Conservation (phyloP, 1,140 invertebrate genomes). For the Drosophila saltans region DNA sequence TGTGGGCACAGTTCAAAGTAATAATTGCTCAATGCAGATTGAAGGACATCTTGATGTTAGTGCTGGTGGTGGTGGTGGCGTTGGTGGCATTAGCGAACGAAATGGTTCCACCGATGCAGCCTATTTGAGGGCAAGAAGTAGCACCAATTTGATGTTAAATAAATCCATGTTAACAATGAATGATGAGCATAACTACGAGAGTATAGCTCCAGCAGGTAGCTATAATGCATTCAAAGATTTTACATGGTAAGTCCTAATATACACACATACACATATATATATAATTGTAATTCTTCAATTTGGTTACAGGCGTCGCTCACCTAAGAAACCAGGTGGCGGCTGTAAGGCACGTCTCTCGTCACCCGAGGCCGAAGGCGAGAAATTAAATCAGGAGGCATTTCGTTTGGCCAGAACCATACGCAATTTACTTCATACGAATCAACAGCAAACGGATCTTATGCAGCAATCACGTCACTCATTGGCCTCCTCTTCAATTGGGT, state of each 20-base stretch:
- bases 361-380: conserved; percentile 85
- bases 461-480: conserved; percentile 70
- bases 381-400: conserved; percentile 88
- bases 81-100: background rate
- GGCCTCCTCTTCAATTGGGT: conserved; percentile 20
- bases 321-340: conserved; percentile 62
- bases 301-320: conserved; percentile 68
- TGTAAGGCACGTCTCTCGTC: conserved; percentile 52
- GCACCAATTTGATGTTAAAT: conserved; percentile 74
- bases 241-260: conserved; percentile 82
- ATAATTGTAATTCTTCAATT: background rate
- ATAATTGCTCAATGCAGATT: conserved; percentile 37
- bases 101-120: conserved; percentile 26
- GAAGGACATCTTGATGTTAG: conserved; percentile 26
- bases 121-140: conserved; percentile 82
- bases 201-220: conserved; percentile 67
- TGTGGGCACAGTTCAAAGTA: conserved; percentile 25
- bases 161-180: conserved; percentile 70
- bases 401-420: conserved; percentile 87
- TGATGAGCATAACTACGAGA: conserved; percentile 72
- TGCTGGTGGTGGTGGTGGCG: conserved; percentile 51
- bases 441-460: conserved; percentile 86
- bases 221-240: conserved; percentile 84
- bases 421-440: conserved; percentile 85
- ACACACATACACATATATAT: too few species aligned